Percentiles rank a stretch among this genome's conserved stretches.
Evolutionary conservation across 2,797 vertebrate species (phyloP).

Genomic region (Gorsachius magnificus): DNA sequence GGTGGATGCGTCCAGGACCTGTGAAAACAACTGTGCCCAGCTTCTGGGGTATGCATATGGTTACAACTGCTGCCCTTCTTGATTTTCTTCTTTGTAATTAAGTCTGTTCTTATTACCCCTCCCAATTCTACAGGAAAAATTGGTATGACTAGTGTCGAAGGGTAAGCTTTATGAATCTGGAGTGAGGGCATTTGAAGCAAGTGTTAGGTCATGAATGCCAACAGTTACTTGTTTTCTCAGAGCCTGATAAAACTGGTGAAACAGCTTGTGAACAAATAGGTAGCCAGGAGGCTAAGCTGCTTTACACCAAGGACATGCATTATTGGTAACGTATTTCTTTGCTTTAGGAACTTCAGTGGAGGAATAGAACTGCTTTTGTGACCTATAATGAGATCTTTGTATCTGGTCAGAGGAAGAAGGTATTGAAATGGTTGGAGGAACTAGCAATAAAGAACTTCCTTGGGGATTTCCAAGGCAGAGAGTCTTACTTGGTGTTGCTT

Average conservation of each 20-base stretch:
- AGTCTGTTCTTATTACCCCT: not conserved
- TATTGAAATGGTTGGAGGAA: not conserved
- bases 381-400: not conserved
- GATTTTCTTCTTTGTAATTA: not conserved
- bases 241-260: not conserved
- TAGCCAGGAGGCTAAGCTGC: not conserved
- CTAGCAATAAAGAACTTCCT: not conserved
- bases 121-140: not conserved
- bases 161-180: not conserved
- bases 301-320: not conserved
- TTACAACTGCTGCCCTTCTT: not conserved
- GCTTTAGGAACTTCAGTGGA: not conserved
- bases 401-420: not conserved
- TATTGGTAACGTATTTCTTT: not conserved
- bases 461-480: not conserved
- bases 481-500: conserved; percentile 4
- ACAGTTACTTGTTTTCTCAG: not conserved
- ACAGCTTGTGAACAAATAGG: not conserved
- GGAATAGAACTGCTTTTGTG: not conserved
- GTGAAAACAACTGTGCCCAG: too few species aligned
- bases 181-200: not conserved
- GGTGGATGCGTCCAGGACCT: too few species aligned
- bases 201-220: not conserved
- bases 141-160: not conserved
- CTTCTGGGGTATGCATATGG: not conserved